A percentile compares a stretch with the other conserved stretches of the same genome.
Conservation (phyloP, 2,888 invertebrate species). For the Fragum fragum region DNA sequence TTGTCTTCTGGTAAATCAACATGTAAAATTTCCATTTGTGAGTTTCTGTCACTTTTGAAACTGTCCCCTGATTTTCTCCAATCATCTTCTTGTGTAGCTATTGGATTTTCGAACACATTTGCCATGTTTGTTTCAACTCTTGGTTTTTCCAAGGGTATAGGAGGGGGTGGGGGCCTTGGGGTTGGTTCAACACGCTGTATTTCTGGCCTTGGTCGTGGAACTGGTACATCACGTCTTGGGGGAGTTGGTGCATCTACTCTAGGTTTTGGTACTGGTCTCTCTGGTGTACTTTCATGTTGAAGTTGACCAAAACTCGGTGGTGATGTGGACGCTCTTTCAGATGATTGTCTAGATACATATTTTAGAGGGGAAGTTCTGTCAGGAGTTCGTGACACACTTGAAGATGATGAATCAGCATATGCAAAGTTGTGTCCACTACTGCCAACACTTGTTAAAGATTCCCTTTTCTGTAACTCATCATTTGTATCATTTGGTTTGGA, state of each 20-base stretch:
- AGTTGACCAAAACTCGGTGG: slow-evolving; percentile 55
- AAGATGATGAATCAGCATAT: slow-evolving; percentile 58
- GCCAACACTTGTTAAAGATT: slow-evolving; percentile 56
- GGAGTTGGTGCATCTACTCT: slow-evolving; percentile 69
- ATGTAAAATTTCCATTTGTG: slow-evolving; percentile 61
- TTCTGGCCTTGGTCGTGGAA: slow-evolving; percentile 76
- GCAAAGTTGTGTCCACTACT: slow-evolving; percentile 63
- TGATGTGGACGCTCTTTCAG: slow-evolving; percentile 59
- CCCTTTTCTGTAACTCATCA: slow-evolving; percentile 24
- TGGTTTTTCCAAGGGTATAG: slow-evolving; percentile 63
- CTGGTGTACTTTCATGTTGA: slow-evolving; percentile 56
- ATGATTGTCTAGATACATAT: slow-evolving; percentile 69
- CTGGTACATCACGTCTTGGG: slow-evolving; percentile 68
- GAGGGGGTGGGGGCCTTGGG: slow-evolving; percentile 72
- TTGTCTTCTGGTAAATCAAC: slow-evolving; percentile 66
- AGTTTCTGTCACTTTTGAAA: slow-evolving; percentile 59
- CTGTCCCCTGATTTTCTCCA: slow-evolving; percentile 59
- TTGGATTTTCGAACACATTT: slow-evolving; percentile 57
- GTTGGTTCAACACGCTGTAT: slow-evolving; percentile 82
- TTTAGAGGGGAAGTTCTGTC: slow-evolving; percentile 66
- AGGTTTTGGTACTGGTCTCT: slow-evolving; percentile 76
- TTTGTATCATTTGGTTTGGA: slow-evolving; percentile 26
- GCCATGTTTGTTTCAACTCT: slow-evolving; percentile 45
- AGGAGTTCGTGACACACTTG: slow-evolving; percentile 64
- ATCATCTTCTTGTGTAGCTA: slow-evolving; percentile 62